These are phyloP conservation scores for Leptodirus hochenwartii DNA, from an alignment of 2,888 invertebrate genomes.

Conservation along the genomic window DNA sequence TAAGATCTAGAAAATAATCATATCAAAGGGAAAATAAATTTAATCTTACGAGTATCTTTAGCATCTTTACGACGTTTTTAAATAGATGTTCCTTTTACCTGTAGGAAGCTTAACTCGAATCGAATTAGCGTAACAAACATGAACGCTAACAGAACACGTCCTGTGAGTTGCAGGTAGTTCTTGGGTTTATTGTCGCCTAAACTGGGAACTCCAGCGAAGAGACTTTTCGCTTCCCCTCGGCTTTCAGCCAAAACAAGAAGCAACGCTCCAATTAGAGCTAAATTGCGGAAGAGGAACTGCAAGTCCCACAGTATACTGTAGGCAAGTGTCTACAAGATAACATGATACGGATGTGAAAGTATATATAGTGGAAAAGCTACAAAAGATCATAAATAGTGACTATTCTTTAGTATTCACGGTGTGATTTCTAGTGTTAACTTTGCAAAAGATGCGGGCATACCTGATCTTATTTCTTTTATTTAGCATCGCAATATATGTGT, in stretches of 20 bases:
- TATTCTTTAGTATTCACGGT: too few species aligned
- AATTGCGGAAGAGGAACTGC: conserved; percentile 88
- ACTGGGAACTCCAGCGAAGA: conserved; percentile 90
- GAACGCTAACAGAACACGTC: conserved; percentile 87
- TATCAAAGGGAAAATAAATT: too few species aligned
- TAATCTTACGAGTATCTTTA: too few species aligned
- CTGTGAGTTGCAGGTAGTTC: conserved; percentile 89
- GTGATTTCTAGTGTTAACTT: too few species aligned
- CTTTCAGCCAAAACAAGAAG: conserved; percentile 92
- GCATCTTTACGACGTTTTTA: conserved; percentile 1
- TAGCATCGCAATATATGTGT: too few species aligned
- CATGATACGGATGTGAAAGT: conserved; percentile 8
- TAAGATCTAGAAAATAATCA: conserved; percentile 48
- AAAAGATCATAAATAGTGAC: too few species aligned
- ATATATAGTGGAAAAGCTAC: neutral
- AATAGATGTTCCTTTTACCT: conserved; percentile 33
- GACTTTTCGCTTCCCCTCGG: conserved; percentile 76
- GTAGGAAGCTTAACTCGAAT: conserved; percentile 79
- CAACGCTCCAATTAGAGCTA: conserved; percentile 94
- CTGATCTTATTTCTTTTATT: too few species aligned
- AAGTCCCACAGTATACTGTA: conserved; percentile 98
- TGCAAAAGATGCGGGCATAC: too few species aligned
- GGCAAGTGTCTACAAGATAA: conserved; percentile 58
- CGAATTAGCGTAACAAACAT: conserved; percentile 96
- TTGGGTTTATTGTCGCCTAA: conserved; percentile 93